Evolutionary conservation across 2,888 invertebrate genomes (phyloP), one percentile per base, ranked within the genome.

Genomic region (Ganaspis brasiliensis): DNA sequence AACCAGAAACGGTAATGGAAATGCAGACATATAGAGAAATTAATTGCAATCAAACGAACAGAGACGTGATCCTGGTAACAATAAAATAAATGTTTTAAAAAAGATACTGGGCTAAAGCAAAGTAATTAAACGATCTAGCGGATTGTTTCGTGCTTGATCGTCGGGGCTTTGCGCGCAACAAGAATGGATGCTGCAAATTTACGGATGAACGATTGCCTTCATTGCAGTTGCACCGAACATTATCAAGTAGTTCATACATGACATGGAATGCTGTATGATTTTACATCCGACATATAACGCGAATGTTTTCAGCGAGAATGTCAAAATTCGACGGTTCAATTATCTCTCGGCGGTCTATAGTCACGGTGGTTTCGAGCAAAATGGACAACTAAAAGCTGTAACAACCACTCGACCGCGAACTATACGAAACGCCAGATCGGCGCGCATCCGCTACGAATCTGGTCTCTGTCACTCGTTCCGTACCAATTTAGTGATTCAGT

Each of bases 311-410:
- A 67, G 14, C 37, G 40, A 52, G 72, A 80, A 86, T 79, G 84
- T 87, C 88, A 85, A 84, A 86, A 85, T 83, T 87, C 83, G 87
- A 87, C 86, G 83, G 85, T 85, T 86, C 87, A 84, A 88, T 88
- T 88, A 87, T 87, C 85, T 79, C 76, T 35, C 80, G 76, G 67
- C 45, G 45, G 67, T 67, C 45, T 24, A 40, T 21, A 67, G 40
- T 26, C 24, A 67, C 67, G 16, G 67, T 45, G 67, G 67, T 67
- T 67, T 67, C 16, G 24, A 24, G 45, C 67, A 67, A 45, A 67
- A 67, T 67, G 45, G 67, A 45, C 24, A 67, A 45, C 45, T 67
- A 67, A 67, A 67, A 67, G 24, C 67, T 67, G 67, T 67, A 67
- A 63, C 45, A 67, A 49, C 67, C 45, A 45, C 67, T 67, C 67